These are phyloP conservation scores for Gila robusta DNA, from an alignment of 2,797 vertebrate species.

Conservation along the genomic window DNA sequence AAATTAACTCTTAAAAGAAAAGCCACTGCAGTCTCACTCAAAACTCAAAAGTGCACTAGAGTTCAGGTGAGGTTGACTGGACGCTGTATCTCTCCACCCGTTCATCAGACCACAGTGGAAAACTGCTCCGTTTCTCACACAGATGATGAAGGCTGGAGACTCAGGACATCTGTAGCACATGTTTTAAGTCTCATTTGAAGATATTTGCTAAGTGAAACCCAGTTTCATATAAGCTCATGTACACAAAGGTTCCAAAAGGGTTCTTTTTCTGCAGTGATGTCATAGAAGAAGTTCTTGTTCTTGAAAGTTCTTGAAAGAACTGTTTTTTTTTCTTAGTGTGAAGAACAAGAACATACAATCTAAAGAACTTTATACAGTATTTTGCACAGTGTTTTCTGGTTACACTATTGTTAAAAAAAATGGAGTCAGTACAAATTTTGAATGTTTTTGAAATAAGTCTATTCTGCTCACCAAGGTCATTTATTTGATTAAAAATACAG, in stretches of 20 bases:
- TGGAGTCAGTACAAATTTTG: no score
- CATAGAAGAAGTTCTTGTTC: no score
- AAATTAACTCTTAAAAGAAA: background rate
- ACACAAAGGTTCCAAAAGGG: background rate
- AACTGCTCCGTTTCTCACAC: background rate
- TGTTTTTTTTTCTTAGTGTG: no score
- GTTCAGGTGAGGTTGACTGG: slow-evolving; percentile 2
- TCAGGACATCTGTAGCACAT: background rate
- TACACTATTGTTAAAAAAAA: no score
- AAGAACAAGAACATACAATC: no score
- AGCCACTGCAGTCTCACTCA: background rate
- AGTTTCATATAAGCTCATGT: background rate
- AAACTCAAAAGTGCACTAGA: background rate
- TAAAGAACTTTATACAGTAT: no score
- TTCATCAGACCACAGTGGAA: background rate
- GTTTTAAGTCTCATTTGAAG: background rate
- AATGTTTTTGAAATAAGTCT: no score
- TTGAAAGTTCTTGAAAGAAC: no score
- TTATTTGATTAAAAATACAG: no score
- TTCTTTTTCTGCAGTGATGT: background rate
- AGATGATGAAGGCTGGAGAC: background rate
- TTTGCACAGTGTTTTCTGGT: no score
- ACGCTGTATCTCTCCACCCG: background rate
- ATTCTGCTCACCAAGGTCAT: no score
- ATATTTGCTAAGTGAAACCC: background rate